Conservation (phyloP, 2,797 vertebrate genomes). For the Fundulus diaphanus region DNA sequence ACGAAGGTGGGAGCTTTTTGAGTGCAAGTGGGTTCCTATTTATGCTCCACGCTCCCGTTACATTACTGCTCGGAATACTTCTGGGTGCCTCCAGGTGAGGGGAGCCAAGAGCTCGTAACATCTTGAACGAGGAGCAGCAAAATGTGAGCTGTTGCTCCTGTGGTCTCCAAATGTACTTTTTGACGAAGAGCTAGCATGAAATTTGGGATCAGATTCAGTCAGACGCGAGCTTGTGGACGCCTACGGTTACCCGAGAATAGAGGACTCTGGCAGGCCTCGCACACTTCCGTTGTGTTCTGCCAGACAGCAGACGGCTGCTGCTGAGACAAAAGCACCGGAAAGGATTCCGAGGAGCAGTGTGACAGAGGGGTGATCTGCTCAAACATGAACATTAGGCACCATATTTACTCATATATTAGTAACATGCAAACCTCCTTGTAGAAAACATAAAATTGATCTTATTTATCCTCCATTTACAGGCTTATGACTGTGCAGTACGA, state of each 20-base stretch:
- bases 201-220: slow-evolving; percentile 17
- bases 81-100: slow-evolving; percentile 25
- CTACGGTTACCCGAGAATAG: background rate
- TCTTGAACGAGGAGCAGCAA: background rate
- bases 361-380: slow-evolving; percentile 78
- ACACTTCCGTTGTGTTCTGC: slow-evolving; percentile 15
- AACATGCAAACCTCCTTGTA: slow-evolving; percentile 87
- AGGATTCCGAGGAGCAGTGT: slow-evolving; percentile 62
- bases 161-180: background rate
- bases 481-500: slow-evolving; percentile 69
- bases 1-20: slow-evolving; percentile 86
- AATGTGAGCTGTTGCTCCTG: too few relatives aligned
- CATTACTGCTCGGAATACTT: slow-evolving; percentile 56
- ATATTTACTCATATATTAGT: slow-evolving; percentile 82
- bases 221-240: background rate
- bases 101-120: background rate
- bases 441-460: slow-evolving; percentile 74
- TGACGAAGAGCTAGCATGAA: background rate
- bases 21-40: slow-evolving; percentile 85
- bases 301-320: slow-evolving; percentile 22
- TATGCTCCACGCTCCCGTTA: slow-evolving; percentile 76
- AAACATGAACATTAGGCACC: slow-evolving; percentile 88
- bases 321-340: slow-evolving; percentile 26
- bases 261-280: background rate
- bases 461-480: slow-evolving; percentile 76